Percentiles rank a stretch among this genome's conserved stretches.
These are phyloP conservation scores for Orchestes rusci DNA, from an alignment of 2,888 invertebrate species.

Conservation along the genomic window DNA sequence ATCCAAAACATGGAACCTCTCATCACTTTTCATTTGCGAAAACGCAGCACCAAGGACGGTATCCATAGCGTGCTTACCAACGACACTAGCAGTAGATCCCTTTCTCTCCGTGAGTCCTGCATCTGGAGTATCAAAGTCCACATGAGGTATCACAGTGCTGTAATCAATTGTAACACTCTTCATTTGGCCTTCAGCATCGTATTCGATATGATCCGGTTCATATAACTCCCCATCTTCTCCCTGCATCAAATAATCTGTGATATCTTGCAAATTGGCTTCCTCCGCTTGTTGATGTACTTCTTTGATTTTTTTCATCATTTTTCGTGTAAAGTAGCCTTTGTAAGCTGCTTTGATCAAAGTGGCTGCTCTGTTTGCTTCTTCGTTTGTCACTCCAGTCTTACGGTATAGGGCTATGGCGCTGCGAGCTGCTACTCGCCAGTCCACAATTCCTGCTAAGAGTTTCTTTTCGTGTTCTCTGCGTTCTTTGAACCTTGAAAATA, in stretches of 20 bases:
- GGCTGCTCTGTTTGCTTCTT: slow-evolving; percentile 41
- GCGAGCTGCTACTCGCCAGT: slow-evolving; percentile 42
- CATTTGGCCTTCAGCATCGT: slow-evolving; percentile 10
- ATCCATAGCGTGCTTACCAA: slow-evolving; percentile 12
- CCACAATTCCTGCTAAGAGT: slow-evolving; percentile 38
- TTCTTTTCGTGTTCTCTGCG: slow-evolving; percentile 33
- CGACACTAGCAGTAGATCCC: slow-evolving; percentile 12
- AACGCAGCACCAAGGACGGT: slow-evolving; percentile 4
- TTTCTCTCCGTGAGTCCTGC: neutral
- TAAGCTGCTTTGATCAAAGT: slow-evolving; percentile 43
- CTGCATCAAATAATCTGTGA: neutral
- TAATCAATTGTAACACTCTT: slow-evolving; percentile 31
- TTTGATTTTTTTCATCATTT: slow-evolving; percentile 33
- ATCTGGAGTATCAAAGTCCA: slow-evolving; percentile 29
- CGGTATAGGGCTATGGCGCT: slow-evolving; percentile 39
- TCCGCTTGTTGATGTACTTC: slow-evolving; percentile 13
- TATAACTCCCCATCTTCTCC: neutral
- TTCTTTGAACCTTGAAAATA: slow-evolving; percentile 28
- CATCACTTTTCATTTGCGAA: too few relatives aligned
- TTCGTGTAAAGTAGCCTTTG: slow-evolving; percentile 42
- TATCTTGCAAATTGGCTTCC: neutral
- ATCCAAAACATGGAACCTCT: too few relatives aligned
- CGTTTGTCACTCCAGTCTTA: slow-evolving; percentile 38
- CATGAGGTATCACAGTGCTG: slow-evolving; percentile 31
- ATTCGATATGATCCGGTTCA: neutral